These are phyloP conservation scores for Synergus gifuensis DNA, from an alignment of 2,888 invertebrate genomes.

Conservation along the genomic window DNA sequence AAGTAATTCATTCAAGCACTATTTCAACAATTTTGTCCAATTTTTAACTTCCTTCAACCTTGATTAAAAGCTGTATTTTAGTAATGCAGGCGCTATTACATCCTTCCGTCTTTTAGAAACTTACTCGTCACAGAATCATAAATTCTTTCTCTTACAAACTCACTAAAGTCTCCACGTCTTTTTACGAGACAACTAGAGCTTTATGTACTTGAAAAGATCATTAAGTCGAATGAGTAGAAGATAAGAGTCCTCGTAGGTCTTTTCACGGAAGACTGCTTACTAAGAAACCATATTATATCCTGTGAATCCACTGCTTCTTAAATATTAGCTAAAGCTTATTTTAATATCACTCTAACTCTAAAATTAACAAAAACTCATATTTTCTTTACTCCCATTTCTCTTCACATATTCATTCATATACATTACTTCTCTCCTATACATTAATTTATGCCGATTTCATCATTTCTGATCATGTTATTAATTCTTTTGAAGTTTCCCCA, in stretches of 20 bases:
- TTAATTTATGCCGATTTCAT: neutral
- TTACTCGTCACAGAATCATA: neutral
- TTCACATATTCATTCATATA: neutral
- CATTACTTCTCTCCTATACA: neutral
- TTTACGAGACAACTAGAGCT: neutral
- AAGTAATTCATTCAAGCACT: neutral
- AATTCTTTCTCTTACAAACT: neutral
- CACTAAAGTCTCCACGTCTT: neutral
- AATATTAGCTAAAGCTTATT: neutral
- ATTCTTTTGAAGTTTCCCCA: conserved; percentile 24
- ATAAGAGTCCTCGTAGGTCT: neutral
- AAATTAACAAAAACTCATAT: neutral
- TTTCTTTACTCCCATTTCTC: neutral
- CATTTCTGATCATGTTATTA: neutral
- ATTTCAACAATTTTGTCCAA: neutral
- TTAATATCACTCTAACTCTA: neutral
- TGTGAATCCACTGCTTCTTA: neutral
- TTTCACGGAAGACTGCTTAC: neutral
- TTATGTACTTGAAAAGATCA: neutral
- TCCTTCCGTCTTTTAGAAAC: neutral
- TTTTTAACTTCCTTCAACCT: neutral
- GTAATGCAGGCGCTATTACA: neutral
- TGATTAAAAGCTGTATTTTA: neutral
- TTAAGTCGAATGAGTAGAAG: neutral
- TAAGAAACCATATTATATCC: neutral